Conservation (phyloP, 2,797 vertebrate species). For the Amniataba percoides region DNA sequence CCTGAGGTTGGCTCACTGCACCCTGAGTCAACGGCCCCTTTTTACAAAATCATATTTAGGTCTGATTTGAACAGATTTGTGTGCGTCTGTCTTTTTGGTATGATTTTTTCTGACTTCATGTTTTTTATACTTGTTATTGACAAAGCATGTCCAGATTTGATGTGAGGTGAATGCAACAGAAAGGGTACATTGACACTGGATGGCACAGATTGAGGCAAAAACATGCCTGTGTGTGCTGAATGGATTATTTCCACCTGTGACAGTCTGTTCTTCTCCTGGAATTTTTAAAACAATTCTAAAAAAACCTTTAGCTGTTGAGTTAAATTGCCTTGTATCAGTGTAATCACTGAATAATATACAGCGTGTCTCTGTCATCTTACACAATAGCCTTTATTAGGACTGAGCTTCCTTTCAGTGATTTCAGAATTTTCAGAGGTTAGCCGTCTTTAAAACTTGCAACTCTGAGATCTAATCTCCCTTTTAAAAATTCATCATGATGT, state of each 20-base stretch:
- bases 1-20: not conserved
- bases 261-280: not conserved
- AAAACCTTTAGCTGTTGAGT: not conserved
- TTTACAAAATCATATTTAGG: not conserved
- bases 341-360: not conserved
- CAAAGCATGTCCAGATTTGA: not conserved
- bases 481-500: not conserved
- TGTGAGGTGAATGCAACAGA: not conserved
- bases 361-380: constrained; percentile 1
- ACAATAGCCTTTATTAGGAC: not conserved
- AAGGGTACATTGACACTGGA: not conserved
- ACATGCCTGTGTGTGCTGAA: not conserved
- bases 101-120: not conserved
- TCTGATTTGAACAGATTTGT: not conserved
- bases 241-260: not conserved
- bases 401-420: not conserved
- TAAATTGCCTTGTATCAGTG: not conserved
- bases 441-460: not conserved
- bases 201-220: not conserved
- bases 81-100: too few species aligned
- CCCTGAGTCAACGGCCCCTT: not conserved
- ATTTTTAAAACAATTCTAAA: not conserved
- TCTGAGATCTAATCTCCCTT: not conserved
- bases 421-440: not conserved
- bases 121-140: not conserved